A percentile compares a stretch with the other conserved stretches of the same genome.
These are phyloP conservation scores for Apotomis turbidana DNA, from an alignment of 2,888 invertebrate genomes.

Conservation along the genomic window DNA sequence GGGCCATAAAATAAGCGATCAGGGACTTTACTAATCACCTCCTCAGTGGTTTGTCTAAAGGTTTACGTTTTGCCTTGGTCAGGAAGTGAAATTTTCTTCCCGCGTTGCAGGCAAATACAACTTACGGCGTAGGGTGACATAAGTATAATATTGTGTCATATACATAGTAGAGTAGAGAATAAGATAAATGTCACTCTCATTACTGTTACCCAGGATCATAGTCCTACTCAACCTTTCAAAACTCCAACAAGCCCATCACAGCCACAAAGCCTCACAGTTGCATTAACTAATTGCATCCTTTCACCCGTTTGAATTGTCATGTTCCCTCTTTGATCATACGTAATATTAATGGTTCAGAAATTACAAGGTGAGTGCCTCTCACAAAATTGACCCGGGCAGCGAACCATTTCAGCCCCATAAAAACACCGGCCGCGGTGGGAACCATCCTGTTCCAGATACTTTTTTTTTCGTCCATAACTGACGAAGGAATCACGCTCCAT, in stretches of 20 bases:
- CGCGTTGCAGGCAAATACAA: too few species aligned
- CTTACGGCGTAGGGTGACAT: too few species aligned
- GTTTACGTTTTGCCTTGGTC: too few species aligned
- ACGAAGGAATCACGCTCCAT: slow-evolving; percentile 62
- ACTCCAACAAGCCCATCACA: background rate
- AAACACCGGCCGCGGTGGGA: slow-evolving; percentile 69
- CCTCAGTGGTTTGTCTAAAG: too few species aligned
- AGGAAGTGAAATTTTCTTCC: too few species aligned
- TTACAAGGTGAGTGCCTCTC: slow-evolving; percentile 70
- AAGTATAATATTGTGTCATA: too few species aligned
- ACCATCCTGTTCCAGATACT: slow-evolving; percentile 62
- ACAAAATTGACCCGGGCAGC: slow-evolving; percentile 68
- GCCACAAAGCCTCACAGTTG: slow-evolving; percentile 12
- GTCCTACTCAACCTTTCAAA: background rate
- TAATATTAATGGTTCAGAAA: slow-evolving; percentile 74
- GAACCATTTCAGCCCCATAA: slow-evolving; percentile 62
- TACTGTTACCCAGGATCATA: too few species aligned
- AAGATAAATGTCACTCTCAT: too few species aligned
- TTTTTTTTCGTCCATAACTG: slow-evolving; percentile 53
- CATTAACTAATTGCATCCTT: slow-evolving; percentile 49
- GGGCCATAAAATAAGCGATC: too few species aligned
- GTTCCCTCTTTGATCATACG: slow-evolving; percentile 57
- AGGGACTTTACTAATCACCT: too few species aligned
- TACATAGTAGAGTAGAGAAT: too few species aligned
- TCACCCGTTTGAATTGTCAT: slow-evolving; percentile 68